phyloP scores from a whole-genome alignment of 2,888 invertebrate species.

The Trachelus stipa region DNA sequence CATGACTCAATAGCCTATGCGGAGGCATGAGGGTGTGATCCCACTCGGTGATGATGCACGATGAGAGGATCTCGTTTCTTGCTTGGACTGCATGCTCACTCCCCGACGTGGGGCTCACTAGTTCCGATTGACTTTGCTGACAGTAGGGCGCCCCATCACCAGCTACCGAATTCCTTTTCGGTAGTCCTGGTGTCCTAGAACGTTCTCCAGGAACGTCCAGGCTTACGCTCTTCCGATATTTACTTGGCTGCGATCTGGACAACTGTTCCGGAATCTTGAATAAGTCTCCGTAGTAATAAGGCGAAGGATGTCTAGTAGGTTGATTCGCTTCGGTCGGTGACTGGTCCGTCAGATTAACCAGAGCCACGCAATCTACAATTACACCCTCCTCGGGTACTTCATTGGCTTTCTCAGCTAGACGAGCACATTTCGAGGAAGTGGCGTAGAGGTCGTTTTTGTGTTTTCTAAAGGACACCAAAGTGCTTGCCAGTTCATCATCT shows the following conservation, averaged over 20 bases:
- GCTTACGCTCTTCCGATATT: constrained; percentile 79
- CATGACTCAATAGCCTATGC: constrained; percentile 72
- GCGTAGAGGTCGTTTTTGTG: constrained; percentile 43
- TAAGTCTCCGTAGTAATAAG: constrained; percentile 86
- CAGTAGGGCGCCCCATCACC: constrained; percentile 73
- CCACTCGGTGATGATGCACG: constrained; percentile 62
- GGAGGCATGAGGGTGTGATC: constrained; percentile 78
- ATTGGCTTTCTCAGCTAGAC: not conserved
- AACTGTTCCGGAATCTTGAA: constrained; percentile 69
- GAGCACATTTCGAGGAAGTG: constrained; percentile 33
- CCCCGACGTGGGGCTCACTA: constrained; percentile 53
- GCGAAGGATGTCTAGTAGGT: constrained; percentile 78
- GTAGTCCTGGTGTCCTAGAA: constrained; percentile 70
- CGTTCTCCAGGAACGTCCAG: constrained; percentile 80
- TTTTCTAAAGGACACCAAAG: constrained; percentile 39
- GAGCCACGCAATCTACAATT: constrained; percentile 53
- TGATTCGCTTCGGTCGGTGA: constrained; percentile 70
- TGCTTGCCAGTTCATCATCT: constrained; percentile 50
- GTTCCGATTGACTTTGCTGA: constrained; percentile 49
- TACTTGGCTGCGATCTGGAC: constrained; percentile 38
- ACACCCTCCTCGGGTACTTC: constrained; percentile 29
- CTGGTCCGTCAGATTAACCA: constrained; percentile 62
- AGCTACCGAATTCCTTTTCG: constrained; percentile 78
- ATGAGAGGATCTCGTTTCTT: constrained; percentile 59
- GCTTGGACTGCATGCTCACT: constrained; percentile 53